phyloP scores from a whole-genome alignment of 1,140 invertebrate species.

The Diorhabda carinulata region DNA sequence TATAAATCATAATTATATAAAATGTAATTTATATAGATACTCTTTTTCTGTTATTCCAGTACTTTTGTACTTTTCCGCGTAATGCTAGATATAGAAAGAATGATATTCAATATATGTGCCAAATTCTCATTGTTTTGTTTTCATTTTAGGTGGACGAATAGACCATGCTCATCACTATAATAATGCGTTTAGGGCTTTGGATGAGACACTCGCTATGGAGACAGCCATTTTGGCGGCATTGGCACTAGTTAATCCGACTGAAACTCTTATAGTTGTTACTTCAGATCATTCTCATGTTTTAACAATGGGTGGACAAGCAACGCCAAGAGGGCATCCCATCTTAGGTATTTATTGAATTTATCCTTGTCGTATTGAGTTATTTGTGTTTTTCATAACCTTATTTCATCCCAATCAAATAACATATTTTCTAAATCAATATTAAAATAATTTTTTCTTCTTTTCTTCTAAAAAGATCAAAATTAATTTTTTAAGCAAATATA shows the following conservation, averaged over 20 bases:
- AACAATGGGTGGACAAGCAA: constrained; percentile 68
- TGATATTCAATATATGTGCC: too few species aligned
- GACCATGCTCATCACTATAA: constrained; percentile 82
- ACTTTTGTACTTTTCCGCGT: too few species aligned
- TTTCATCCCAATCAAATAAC: too few species aligned
- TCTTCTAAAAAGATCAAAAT: neutral
- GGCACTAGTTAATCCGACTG: constrained; percentile 62
- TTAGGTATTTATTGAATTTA: constrained; percentile 48
- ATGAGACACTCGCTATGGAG: constrained; percentile 74
- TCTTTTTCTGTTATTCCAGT: too few species aligned
- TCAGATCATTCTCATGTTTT: constrained; percentile 80
- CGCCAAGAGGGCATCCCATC: constrained; percentile 59
- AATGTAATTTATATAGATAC: too few species aligned
- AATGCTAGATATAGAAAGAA: too few species aligned
- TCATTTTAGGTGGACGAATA: constrained; percentile 67
- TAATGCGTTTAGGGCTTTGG: constrained; percentile 69
- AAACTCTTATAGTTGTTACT: constrained; percentile 75
- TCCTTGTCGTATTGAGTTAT: too few species aligned
- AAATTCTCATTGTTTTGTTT: neutral
- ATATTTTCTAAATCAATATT: too few species aligned
- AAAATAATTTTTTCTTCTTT: too few species aligned
- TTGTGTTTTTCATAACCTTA: too few species aligned
- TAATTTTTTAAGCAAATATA: neutral
- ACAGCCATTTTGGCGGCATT: constrained; percentile 67
- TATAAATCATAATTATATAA: too few species aligned